Base-by-base conservation (phyloP, 2,797 vertebrate species). In the Anabacerthia variegaticeps region DNA sequence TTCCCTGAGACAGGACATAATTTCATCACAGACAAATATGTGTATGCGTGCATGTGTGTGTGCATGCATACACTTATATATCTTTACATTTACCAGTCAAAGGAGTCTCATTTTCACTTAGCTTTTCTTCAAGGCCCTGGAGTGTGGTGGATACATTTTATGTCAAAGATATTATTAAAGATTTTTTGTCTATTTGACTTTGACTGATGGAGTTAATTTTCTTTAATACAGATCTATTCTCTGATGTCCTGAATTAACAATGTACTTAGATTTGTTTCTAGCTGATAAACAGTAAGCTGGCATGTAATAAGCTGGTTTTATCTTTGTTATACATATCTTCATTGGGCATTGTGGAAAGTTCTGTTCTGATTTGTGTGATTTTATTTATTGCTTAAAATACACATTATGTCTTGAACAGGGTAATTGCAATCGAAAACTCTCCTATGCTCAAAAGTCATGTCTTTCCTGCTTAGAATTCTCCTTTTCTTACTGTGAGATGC, bases 171-270 rank as follows among this genome's bases (percentile, higher is more conserved):
- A 55, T 79, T 95, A 92, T 82, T 88, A 88, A 78, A 76, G 55
- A 7, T 5, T 6, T 71, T 84, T 82, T 52, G 74, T 67, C 32
- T 76, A 3, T 90, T 76, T 90, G 81, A 80, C 88, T 95, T 92
- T 93, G 94, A 96, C 85, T 2, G 18, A 93, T 95, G 36, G 85
- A 95, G 74, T 93, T 95, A 85, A 93, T 96, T 96, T 95, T 85
- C 89, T 95, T 73, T 90, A 87, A 92, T 65, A 87, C 37, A 80
- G 88, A 92, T 90, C 77, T 95, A 9, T 95, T 85, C 71, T 93
- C 74, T 48, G 74, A 87, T 95, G 74, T 34, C 63, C 83, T 85
- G 67, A 93, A 94, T 92, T 87, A 83, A 88, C 3, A 15, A 51
- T 51, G 52, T 22, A 27, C 77, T 94, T 90, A 51, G 63, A 69